Evolutionary conservation across 2,113 vertebrate species (phyloP), one percentile per base, ranked within the genome.

Genomic region (Callorhinus ursinus): DNA sequence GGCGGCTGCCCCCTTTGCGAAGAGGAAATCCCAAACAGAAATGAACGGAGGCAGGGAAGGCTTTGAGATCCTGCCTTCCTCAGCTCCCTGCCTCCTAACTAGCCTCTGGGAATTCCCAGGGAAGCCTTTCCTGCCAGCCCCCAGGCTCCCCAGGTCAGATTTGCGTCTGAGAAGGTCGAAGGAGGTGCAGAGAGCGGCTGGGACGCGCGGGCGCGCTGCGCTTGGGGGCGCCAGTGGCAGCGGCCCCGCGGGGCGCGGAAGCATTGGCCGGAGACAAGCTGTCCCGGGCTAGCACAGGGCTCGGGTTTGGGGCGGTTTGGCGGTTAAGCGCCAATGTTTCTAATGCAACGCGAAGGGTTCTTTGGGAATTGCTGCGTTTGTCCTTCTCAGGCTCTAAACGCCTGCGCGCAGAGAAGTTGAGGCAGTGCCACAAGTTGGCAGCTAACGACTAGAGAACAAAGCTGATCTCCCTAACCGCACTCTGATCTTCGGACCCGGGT

Each of bases 171-270:
- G 6, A 59, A 84, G 42, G 18, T 81, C 4, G 7, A 8, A 49
- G 1, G 74, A 28, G 2, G 4, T 36, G 55, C 3, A 1, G 2
- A 31, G 18, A 93, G 46, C 1, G 1, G 2, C 39, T 22, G 16
- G 7, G 46, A 39, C 0, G 24, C 33, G 4, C 53, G 0, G 0
- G 63, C n/a, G 28, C n/a, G 39, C 0, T n/a, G 46, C 95, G 49
- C 98, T 97, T 59, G 97, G 97, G 97, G 98, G 97, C 97, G 97
- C 96, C 95, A 87, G 83, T 39, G 76, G 61, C 86, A 88, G 49
- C 39, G 0, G 11, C 36, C 12, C 1, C 26, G 26, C 8, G 0
- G 5, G 26, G 31, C n/a, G 7, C 13, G 0, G 28, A 36, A 7
- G 26, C 5, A 0, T 10, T 4, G 8, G 8, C n/a, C 0, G 7